Evolutionary conservation across 2,113 vertebrate species (phyloP), one percentile per base, ranked within the genome.

Genomic region (Anhinga rufa): DNA sequence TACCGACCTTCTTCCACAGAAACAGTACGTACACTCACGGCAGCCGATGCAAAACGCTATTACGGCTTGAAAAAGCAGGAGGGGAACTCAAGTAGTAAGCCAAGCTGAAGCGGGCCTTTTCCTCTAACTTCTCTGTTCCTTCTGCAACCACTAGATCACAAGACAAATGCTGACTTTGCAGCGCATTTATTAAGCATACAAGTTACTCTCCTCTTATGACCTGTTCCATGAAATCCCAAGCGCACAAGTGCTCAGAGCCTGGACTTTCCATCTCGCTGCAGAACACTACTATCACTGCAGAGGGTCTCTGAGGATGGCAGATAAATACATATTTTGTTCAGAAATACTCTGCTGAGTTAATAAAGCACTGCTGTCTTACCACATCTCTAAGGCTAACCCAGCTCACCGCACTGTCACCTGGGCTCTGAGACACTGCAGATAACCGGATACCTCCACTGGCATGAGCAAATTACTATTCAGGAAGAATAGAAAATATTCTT

Each of bases 21-120:
- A 90, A 82, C 55, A 6, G 42, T 5, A 6, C 0, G 0, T 3
- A 42, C 1, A 0, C 61, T 60, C 74, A 9, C 1, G 1, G 49
- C 91, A 91, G 74, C 84, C 76, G 26, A 8, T 1, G 7, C 72
- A 49, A 55, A 90, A 79, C 1, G 6, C 52, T 34, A 5, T 25
- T 13, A 34, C 77, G 14, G 3, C 71, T 26, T 46, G 49, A 61
- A 66, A 88, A 66, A 46, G 54, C 85, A 74, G 71, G 74, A 74
- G 42, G 24, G 44, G 54, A 86, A 42, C 51, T 81, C 16, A 5
- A 69, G 79, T 3, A 77, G 60, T 12, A 62, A 85, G 34, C 71
- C 68, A 38, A 38, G 55, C 57, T 79, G 89, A 48, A 70, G 60
- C 8, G 8, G 9, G 49, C 65, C 58, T 79, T 70, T 38, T 68